Percentiles rank a stretch among this genome's conserved stretches.
Conservation (phyloP, 1,140 invertebrate species). For the Drosophila saltans region DNA sequence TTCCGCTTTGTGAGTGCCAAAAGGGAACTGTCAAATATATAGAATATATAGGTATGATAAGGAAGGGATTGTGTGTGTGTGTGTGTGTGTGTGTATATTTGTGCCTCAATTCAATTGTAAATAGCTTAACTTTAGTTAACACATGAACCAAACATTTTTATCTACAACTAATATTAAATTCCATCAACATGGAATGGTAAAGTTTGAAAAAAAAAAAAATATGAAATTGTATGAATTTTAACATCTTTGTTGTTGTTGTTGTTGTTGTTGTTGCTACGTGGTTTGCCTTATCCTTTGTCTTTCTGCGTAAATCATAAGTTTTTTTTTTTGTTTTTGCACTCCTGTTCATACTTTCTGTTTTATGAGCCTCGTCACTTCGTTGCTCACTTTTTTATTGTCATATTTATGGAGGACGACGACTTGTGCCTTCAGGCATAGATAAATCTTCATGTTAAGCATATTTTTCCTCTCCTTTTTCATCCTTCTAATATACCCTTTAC, state of each 20-base stretch:
- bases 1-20: slow-evolving; percentile 56
- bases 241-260: neutral
- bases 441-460: slow-evolving; percentile 14
- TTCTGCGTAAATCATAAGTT: slow-evolving; percentile 7
- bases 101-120: slow-evolving; percentile 56
- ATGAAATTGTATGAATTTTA: neutral
- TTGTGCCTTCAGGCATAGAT: slow-evolving; percentile 10
- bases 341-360: slow-evolving; percentile 7
- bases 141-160: slow-evolving; percentile 21
- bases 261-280: neutral
- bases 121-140: slow-evolving; percentile 50
- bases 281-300: neutral
- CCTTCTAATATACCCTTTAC: neutral
- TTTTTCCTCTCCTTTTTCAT: neutral
- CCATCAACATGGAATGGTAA: neutral
- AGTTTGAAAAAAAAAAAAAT: neutral
- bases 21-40: neutral
- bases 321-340: neutral
- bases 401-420: slow-evolving; percentile 20
- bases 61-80: neutral
- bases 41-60: neutral
- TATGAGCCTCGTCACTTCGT: slow-evolving; percentile 13
- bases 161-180: neutral
- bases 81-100: neutral
- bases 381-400: slow-evolving; percentile 24